These are phyloP conservation scores for Diabrotica virgifera DNA, from an alignment of 1,140 invertebrate genomes.

Conservation along the genomic window DNA sequence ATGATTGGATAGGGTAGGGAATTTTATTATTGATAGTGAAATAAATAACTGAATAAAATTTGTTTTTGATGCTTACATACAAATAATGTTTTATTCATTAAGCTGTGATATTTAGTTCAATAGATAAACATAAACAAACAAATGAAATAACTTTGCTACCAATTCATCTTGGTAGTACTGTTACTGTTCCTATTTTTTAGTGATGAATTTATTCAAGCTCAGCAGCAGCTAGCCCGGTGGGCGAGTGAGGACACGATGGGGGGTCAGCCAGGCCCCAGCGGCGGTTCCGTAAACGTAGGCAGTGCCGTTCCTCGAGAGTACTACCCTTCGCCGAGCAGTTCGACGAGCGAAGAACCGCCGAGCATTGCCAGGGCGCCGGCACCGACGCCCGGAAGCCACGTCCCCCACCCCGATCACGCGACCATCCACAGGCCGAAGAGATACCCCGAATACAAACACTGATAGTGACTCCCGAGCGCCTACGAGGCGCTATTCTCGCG, in stretches of 20 bases:
- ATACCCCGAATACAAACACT: slow-evolving; percentile 62
- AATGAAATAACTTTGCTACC: slow-evolving; percentile 10
- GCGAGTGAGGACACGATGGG: slow-evolving; percentile 79
- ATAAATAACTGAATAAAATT: too few species aligned
- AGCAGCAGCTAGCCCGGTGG: slow-evolving; percentile 87
- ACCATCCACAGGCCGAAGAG: slow-evolving; percentile 51
- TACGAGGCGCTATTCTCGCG: slow-evolving; percentile 11
- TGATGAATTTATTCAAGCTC: slow-evolving; percentile 93
- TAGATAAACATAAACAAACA: too few species aligned
- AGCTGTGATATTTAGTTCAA: too few species aligned
- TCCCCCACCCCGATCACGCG: slow-evolving; percentile 46
- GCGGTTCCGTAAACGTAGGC: slow-evolving; percentile 30
- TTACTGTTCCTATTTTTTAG: slow-evolving; percentile 76
- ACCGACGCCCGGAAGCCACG: slow-evolving; percentile 36
- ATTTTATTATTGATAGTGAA: too few species aligned
- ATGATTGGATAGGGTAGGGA: too few species aligned
- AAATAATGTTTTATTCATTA: too few species aligned
- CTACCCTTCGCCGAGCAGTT: slow-evolving; percentile 51
- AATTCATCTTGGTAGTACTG: slow-evolving; percentile 30
- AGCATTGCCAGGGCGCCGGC: slow-evolving; percentile 46
- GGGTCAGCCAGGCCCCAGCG: slow-evolving; percentile 47
- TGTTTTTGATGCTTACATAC: too few species aligned
- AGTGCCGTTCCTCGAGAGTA: slow-evolving; percentile 48
- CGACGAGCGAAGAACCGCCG: slow-evolving; percentile 45
- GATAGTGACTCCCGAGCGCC: slow-evolving; percentile 49